Base-by-base conservation (phyloP, 2,888 invertebrate species). In the Pterostichus niger region DNA sequence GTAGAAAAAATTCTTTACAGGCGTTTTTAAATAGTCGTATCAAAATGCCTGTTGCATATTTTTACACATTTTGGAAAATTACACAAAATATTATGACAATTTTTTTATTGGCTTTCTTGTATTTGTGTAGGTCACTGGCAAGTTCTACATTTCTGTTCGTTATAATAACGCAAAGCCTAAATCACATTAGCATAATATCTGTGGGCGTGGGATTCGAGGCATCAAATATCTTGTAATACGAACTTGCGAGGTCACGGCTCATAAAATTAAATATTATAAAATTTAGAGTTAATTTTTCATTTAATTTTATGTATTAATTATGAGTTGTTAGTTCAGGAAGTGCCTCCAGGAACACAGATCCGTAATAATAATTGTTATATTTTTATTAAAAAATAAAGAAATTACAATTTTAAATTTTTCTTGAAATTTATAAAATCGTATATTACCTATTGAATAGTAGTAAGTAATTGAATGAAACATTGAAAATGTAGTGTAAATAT, bases 221-320 rank as follows among this genome's bases (percentile, higher is more conserved):
- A 52, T 75, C 75, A 75, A 75, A 75, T 52, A 75, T 49, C 73
- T 44, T 73, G 46, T 73, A 73, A 73, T 77, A 54, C 33, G 56
- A 78, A 78, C 44, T 52, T 75, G 31, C 24, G 31, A 17, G 35
- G 46, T 68, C 80, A 80, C 31, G 80, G 49, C 44, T 31, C 80
- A 80, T 80, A 80, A 80, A 40, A 80, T 64, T 80, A 35, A 64
- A 68, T 78, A 59, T 78, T 78, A 44, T 52, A 78, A 78, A 77
- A 56, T 52, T 77, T 49, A n/a, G 6, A 76, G 54, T 40, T 59
- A 78, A 78, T 17, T 80, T 80, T 80, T 80, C 80, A 80, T 80
- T 80, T 80, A 80, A 80, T 80, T 68, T 68, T 68, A 52, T 80
- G 80, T 80, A 68, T 80, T 78, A 80, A 80, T 80, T 80, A 80